Base-by-base conservation (phyloP, 2,888 invertebrate genomes). In the Zygaena filipendulae region DNA sequence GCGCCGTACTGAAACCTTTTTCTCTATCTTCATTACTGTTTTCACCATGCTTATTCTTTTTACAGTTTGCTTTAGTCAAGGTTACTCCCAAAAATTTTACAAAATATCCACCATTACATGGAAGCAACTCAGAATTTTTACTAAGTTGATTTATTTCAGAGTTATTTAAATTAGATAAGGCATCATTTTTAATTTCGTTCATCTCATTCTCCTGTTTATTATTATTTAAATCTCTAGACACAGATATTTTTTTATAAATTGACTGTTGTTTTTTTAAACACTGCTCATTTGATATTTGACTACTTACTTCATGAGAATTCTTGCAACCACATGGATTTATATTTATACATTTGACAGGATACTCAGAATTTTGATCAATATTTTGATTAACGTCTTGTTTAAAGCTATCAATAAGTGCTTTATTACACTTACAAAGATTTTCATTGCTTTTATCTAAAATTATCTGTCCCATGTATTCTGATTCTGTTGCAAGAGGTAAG, bases 31-130 rank as follows among this genome's bases (percentile, higher is more conserved):
- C n/a, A n/a, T 25, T 21, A 20, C 38, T 25, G 9, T 24, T 27
- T 21, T 30, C 14, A 23, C 27, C 7, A 12, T 29, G n/a, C n/a
- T n/a, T n/a, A n/a, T n/a, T 25, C 19, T 21, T 43, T 45, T 34
- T 20, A 5, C 33, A 25, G 22, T 28, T 42, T 14, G 37, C 36
- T 36, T 66, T 56, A 22, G 54, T 45, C 30, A 77, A 49, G 7
- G 74, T 72, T 5, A 70, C 77, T 11, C 77, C 77, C 29, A 77
- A 54, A 49, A 72, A 68, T 25, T 62, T 56, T 12, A 77, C 59
- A 24, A 50, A 45, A 40, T 59, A 67, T 30, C 63, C 59, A 48
- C 49, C 47, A 25, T 43, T 42, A 30, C 36, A 35, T 20, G 49
- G 33, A 35, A 35, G 36, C 24, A 40, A 29, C 21, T 46, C 30